Conservation (phyloP, 2,797 vertebrate genomes). For the Ceryle rudis region DNA sequence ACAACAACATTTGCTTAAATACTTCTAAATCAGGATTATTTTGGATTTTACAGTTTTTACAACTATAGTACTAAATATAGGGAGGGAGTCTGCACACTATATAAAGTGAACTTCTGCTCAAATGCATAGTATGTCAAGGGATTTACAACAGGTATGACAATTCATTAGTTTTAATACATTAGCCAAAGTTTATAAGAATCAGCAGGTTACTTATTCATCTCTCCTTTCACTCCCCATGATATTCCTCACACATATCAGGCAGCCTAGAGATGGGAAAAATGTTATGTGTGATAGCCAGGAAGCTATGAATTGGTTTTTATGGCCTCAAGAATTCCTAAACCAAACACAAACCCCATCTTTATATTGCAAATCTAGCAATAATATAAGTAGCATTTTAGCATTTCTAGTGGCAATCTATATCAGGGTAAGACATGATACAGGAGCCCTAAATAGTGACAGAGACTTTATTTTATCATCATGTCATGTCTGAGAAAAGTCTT, state of each 20-base stretch:
- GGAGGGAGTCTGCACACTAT: rapidly evolving
- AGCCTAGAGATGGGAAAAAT: background rate
- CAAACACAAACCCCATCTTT: rapidly evolving
- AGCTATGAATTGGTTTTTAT: background rate
- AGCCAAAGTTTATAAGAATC: background rate
- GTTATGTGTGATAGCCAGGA: background rate
- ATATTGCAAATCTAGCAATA: background rate
- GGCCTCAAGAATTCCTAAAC: background rate
- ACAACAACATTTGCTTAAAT: background rate
- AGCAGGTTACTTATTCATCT: background rate
- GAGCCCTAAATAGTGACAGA: background rate
- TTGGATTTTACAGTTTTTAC: background rate
- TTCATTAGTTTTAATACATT: background rate
- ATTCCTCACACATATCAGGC: background rate
- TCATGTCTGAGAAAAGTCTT: background rate
- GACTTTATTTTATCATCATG: background rate
- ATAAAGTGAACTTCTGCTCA: background rate
- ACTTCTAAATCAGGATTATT: background rate
- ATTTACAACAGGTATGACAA: background rate
- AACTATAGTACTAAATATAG: rapidly evolving
- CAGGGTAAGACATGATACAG: background rate
- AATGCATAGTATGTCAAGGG: background rate
- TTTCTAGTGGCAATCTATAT: background rate
- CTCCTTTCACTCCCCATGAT: background rate
- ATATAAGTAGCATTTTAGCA: background rate